Evolutionary conservation across 2,888 invertebrate genomes (phyloP).

Genomic region (Drosophila sordidapex): DNA sequence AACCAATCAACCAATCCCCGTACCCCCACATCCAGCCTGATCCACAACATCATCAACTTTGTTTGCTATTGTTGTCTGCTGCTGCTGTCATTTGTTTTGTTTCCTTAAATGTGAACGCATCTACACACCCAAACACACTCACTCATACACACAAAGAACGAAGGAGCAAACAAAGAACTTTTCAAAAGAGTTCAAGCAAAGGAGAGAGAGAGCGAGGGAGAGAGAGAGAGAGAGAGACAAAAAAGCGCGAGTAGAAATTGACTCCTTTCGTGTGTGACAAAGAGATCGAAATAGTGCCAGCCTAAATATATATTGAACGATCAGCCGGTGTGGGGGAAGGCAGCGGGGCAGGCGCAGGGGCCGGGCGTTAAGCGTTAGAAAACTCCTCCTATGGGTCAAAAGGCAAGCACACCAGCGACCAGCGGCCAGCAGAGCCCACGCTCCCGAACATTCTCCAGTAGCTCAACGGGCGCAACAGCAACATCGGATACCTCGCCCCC

Average conservation of each 20-base stretch:
- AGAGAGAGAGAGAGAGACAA: conserved; percentile 1
- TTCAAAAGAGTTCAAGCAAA: conserved; percentile 18
- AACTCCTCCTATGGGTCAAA: conserved; percentile 89
- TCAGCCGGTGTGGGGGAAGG: conserved; percentile 25
- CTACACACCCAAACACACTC: conserved; percentile 4
- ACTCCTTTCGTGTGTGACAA: conserved; percentile 14
- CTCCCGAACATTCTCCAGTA: conserved; percentile 91
- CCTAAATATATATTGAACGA: conserved; percentile 10
- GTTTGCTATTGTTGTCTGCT: conserved; percentile 78
- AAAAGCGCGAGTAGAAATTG: not conserved
- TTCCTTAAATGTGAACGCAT: conserved; percentile 62
- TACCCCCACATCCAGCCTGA: conserved; percentile 21
- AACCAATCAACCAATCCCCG: not conserved
- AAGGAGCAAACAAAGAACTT: conserved; percentile 59
- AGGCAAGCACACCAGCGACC: conserved; percentile 91
- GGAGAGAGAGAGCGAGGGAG: not conserved
- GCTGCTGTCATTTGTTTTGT: conserved; percentile 64
- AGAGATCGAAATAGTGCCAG: conserved; percentile 7
- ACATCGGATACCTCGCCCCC: conserved; percentile 43
- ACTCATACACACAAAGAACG: conserved; percentile 12
- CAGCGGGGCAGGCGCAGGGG: conserved; percentile 25
- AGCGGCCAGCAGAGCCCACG: conserved; percentile 89
- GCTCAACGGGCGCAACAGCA: conserved; percentile 86
- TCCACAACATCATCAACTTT: conserved; percentile 65
- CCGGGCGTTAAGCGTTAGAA: conserved; percentile 29